These are phyloP conservation scores for Alces alces DNA, from an alignment of 2,113 vertebrate species.

Conservation along the genomic window DNA sequence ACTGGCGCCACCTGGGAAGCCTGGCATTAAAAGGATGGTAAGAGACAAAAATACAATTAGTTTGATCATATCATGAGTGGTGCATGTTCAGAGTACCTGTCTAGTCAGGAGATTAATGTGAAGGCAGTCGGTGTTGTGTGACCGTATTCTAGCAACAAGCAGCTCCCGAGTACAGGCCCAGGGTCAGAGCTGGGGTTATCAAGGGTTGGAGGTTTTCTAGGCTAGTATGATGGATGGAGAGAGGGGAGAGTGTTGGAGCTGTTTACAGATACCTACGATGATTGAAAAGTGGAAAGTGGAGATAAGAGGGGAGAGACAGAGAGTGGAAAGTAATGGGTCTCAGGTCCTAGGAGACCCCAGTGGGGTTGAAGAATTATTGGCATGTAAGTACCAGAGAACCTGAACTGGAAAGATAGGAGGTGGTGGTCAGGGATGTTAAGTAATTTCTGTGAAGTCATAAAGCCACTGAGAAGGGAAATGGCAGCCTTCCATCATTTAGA, in stretches of 20 bases:
- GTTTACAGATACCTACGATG: background rate
- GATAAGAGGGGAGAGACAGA: background rate
- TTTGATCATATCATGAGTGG: background rate
- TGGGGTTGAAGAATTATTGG: background rate
- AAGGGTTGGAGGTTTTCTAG: background rate
- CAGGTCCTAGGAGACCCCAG: background rate
- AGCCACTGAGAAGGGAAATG: background rate
- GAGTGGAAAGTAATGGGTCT: background rate
- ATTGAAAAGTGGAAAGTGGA: background rate
- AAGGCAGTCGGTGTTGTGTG: background rate
- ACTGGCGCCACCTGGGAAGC: background rate
- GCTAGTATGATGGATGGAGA: background rate
- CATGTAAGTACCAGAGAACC: background rate
- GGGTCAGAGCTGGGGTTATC: background rate
- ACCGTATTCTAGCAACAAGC: background rate
- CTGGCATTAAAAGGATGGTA: background rate
- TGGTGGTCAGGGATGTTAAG: background rate
- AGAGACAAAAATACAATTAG: background rate
- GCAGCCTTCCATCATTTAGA: background rate
- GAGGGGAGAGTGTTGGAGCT: background rate
- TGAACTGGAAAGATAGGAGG: background rate
- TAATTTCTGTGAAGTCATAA: background rate
- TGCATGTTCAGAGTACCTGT: background rate
- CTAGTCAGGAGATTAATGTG: background rate
- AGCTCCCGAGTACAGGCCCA: background rate